Percentiles rank a stretch among this genome's conserved stretches.
Conservation (phyloP, 1,140 invertebrate genomes). For the Aradophagus sp. region DNA sequence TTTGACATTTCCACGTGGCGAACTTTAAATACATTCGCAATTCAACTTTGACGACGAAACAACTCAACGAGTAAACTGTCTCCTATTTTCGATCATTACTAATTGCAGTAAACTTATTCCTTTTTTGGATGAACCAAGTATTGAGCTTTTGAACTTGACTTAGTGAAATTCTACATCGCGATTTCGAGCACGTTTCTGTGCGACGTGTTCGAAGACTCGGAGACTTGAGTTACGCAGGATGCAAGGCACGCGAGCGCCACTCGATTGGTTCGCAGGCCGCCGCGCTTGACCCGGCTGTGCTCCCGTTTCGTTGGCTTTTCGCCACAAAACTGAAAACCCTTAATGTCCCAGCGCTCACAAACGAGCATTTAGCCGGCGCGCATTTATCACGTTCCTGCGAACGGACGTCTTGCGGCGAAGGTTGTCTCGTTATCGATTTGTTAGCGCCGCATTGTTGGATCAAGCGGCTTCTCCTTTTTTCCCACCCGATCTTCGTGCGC, state of each 20-base stretch:
- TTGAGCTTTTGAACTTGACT: no score
- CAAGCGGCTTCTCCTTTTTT: slow-evolving; percentile 22
- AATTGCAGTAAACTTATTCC: no score
- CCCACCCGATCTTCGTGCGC: not conserved
- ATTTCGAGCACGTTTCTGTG: not conserved
- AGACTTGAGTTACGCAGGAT: not conserved
- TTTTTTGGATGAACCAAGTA: no score
- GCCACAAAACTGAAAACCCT: slow-evolving; percentile 59
- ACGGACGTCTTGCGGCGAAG: slow-evolving; percentile 42
- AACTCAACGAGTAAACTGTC: no score
- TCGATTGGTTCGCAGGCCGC: slow-evolving; percentile 65
- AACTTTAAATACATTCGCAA: no score
- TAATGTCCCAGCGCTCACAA: slow-evolving; percentile 45
- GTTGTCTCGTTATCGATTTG: slow-evolving; percentile 51
- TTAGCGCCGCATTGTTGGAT: slow-evolving; percentile 41
- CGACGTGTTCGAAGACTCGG: not conserved
- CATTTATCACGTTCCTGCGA: slow-evolving; percentile 45
- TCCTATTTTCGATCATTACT: no score
- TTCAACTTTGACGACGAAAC: no score
- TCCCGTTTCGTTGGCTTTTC: slow-evolving; percentile 55
- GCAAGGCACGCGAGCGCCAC: slow-evolving; percentile 62
- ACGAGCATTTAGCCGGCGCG: slow-evolving; percentile 45
- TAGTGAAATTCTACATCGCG: not conserved
- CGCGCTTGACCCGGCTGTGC: slow-evolving; percentile 24
- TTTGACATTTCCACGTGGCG: no score